These are phyloP conservation scores for Gallinago undulata DNA, from an alignment of 2,113 vertebrate species.

Conservation along the genomic window DNA sequence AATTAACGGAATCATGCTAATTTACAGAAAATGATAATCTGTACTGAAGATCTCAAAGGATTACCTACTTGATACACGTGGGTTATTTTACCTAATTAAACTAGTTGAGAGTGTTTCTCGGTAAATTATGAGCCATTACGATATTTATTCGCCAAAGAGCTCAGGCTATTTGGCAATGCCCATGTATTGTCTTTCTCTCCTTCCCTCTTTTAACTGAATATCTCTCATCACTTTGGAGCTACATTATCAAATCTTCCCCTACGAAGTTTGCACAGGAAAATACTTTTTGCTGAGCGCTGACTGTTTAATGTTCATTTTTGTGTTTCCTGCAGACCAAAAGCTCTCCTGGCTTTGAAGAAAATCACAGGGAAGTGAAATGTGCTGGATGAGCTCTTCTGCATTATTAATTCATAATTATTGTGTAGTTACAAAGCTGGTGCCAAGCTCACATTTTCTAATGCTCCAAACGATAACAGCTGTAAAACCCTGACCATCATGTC, in stretches of 20 bases:
- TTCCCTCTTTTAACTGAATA: background rate
- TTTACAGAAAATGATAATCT: conserved; percentile 22
- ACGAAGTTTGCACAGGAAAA: background rate
- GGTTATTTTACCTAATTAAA: conserved; percentile 46
- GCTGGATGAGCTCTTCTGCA: background rate
- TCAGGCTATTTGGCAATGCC: background rate
- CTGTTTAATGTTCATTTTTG: background rate
- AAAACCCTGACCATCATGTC: background rate
- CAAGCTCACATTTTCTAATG: background rate
- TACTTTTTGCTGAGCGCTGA: background rate
- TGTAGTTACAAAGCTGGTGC: background rate
- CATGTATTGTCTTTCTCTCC: background rate
- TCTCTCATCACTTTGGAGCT: background rate
- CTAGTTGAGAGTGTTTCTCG: background rate
- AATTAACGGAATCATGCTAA: conserved; percentile 9
- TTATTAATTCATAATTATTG: background rate
- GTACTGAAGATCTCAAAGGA: conserved; percentile 4
- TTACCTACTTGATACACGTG: background rate
- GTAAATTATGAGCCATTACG: background rate
- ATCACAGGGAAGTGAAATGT: background rate
- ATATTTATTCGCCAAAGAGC: conserved; percentile 22
- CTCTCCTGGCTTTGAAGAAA: background rate
- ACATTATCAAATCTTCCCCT: background rate
- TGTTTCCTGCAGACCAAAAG: background rate
- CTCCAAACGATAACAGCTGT: background rate